phyloP scores from a whole-genome alignment of 2,113 vertebrate species.

The Callopanchax toddi region DNA sequence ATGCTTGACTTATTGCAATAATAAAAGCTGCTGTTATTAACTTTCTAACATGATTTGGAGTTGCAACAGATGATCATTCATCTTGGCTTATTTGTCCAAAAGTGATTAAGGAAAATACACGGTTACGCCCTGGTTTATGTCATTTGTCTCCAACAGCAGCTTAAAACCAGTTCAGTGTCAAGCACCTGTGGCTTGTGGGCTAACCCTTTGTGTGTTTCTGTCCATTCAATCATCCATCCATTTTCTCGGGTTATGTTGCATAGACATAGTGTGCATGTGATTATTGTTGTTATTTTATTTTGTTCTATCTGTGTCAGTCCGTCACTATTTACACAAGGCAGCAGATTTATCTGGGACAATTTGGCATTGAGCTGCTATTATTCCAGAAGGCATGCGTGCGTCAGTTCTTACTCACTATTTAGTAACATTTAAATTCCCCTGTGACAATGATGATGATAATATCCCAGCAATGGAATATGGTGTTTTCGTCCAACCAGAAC shows the following conservation, averaged over 20 bases:
- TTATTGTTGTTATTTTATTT: not conserved
- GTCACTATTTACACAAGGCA: not conserved
- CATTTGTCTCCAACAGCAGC: not conserved
- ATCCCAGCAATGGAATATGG: not conserved
- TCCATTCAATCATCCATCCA: not conserved
- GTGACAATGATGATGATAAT: not conserved
- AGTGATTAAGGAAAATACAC: not conserved
- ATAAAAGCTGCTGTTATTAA: not conserved
- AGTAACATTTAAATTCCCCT: not conserved
- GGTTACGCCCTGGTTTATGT: not conserved
- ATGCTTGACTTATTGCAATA: not conserved
- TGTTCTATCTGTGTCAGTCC: not conserved
- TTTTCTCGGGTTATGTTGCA: not conserved
- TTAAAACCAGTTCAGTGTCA: not conserved
- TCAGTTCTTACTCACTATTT: conserved; percentile 1
- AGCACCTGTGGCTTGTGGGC: not conserved
- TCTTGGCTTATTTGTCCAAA: not conserved
- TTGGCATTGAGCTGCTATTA: not conserved
- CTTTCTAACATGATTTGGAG: not conserved
- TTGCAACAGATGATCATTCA: not conserved
- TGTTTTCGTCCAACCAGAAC: not conserved
- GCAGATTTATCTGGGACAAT: not conserved
- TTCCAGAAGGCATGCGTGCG: not conserved
- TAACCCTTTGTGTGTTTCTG: not conserved
- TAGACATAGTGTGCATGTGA: not conserved